Percentiles rank a stretch among this genome's conserved stretches.
Conservation (phyloP, 92 coral and sea anemone genomes). For the Parazoanthus darwini region DNA sequence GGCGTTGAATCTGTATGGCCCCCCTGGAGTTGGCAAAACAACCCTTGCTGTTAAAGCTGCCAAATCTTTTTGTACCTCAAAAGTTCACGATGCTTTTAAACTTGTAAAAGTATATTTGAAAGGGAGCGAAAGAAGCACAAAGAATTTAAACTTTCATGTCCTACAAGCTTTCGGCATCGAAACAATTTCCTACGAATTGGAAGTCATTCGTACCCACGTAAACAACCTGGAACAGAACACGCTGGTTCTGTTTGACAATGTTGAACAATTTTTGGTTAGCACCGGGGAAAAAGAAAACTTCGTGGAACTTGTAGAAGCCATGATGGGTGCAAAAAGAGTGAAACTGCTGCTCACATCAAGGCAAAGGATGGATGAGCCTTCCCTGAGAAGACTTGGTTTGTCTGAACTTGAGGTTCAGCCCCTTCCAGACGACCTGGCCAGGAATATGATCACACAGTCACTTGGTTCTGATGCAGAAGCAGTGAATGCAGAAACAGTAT, state of each 20-base stretch:
- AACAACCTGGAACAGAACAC: slow-evolving; percentile 18
- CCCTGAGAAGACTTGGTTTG: slow-evolving; percentile 33
- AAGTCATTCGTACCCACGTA: slow-evolving; percentile 12
- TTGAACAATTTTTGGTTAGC: slow-evolving; percentile 53
- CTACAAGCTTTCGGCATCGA: slow-evolving; percentile 17
- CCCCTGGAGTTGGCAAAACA: slow-evolving; percentile 81
- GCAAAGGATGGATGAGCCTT: slow-evolving; percentile 40
- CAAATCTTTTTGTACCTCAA: background rate
- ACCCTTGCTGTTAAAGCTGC: slow-evolving; percentile 57
- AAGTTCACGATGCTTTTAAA: background rate
- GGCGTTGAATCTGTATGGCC: slow-evolving; percentile 63
- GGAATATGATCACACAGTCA: slow-evolving; percentile 32
- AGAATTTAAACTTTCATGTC: slow-evolving; percentile 3
- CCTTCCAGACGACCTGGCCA: slow-evolving; percentile 30
- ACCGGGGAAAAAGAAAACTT: slow-evolving; percentile 27
- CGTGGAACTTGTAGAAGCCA: slow-evolving; percentile 7
- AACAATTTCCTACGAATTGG: slow-evolving; percentile 9
- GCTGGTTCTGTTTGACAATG: slow-evolving; percentile 64
- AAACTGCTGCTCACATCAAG: slow-evolving; percentile 63
- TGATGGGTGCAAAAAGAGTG: slow-evolving; percentile 24
- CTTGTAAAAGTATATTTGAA: slow-evolving; percentile 6
- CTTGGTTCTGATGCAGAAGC: slow-evolving; percentile 33
- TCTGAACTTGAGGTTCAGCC: slow-evolving; percentile 46
- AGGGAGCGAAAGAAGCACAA: slow-evolving; percentile 9
- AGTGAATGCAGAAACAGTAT: slow-evolving; percentile 6